phyloP scores from a whole-genome alignment of 2,888 invertebrate species.

The Silvanus unidentatus region DNA sequence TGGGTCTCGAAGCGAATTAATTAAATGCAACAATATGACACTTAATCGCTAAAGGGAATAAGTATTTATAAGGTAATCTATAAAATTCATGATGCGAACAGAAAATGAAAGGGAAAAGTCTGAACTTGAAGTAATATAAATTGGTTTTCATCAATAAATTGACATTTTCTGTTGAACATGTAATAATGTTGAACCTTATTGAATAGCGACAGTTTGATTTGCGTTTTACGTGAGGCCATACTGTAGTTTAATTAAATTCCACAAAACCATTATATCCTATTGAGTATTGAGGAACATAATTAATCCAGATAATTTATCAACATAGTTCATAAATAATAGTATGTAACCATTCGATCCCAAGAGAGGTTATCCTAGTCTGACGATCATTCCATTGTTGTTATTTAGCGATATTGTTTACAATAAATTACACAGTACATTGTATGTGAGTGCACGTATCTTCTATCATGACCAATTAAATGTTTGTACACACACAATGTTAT shows the following conservation, averaged over 20 bases:
- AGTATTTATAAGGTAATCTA: background rate
- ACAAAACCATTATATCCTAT: constrained; percentile 18
- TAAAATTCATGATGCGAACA: too few species aligned
- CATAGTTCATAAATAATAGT: constrained; percentile 31
- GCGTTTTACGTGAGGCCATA: constrained; percentile 2
- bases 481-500: constrained; percentile 36
- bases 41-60: background rate
- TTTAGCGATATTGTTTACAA: constrained; percentile 44
- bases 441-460: constrained; percentile 41
- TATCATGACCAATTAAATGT: constrained; percentile 45
- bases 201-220: constrained; percentile 5
- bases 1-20: background rate
- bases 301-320: constrained; percentile 29
- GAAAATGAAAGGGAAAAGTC: background rate
- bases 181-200: constrained; percentile 3
- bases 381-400: constrained; percentile 43
- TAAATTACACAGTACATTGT: constrained; percentile 43
- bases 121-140: constrained; percentile 2
- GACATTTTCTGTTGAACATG: constrained; percentile 7
- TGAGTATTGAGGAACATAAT: constrained; percentile 17
- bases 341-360: constrained; percentile 18
- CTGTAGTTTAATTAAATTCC: constrained; percentile 21
- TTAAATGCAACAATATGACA: background rate
- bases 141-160: constrained; percentile 8
- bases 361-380: constrained; percentile 38